phyloP scores from a whole-genome alignment of 2,113 vertebrate genomes.

The Ondatra zibethicus region DNA sequence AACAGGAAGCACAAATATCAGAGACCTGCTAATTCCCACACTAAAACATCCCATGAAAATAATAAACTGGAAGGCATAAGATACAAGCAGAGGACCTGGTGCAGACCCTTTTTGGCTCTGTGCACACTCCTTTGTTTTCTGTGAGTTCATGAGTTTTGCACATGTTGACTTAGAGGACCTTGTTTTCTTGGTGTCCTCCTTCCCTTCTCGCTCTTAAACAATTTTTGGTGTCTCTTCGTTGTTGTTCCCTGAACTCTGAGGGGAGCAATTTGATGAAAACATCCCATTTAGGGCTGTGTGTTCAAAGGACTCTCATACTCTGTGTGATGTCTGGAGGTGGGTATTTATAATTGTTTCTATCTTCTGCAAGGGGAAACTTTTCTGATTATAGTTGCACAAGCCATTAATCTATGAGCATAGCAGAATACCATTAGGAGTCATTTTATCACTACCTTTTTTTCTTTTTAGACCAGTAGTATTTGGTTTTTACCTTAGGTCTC shows the following conservation, averaged over 20 bases:
- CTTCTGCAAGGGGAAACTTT: neutral
- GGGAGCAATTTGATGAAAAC: neutral
- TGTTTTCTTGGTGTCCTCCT: neutral
- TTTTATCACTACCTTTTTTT: neutral
- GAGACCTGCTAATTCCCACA: neutral
- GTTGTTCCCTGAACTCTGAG: neutral
- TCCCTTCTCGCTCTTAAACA: neutral
- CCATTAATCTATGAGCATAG: neutral
- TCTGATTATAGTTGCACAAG: neutral
- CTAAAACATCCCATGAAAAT: neutral
- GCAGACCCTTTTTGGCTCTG: neutral
- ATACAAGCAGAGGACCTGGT: neutral
- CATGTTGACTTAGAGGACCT: neutral
- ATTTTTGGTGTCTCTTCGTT: neutral
- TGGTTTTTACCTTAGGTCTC: neutral
- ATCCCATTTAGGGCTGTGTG: neutral
- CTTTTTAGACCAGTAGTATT: neutral
- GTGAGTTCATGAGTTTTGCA: neutral
- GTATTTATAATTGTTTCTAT: neutral
- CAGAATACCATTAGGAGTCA: neutral
- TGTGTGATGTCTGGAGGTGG: neutral
- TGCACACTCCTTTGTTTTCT: neutral
- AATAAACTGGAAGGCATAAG: neutral
- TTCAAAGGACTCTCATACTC: neutral
- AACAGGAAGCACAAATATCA: neutral